A percentile compares a stretch with the other conserved stretches of the same genome.
These are phyloP conservation scores for Carcharodon carcharias DNA, from an alignment of 2,797 vertebrate genomes.

Conservation along the genomic window DNA sequence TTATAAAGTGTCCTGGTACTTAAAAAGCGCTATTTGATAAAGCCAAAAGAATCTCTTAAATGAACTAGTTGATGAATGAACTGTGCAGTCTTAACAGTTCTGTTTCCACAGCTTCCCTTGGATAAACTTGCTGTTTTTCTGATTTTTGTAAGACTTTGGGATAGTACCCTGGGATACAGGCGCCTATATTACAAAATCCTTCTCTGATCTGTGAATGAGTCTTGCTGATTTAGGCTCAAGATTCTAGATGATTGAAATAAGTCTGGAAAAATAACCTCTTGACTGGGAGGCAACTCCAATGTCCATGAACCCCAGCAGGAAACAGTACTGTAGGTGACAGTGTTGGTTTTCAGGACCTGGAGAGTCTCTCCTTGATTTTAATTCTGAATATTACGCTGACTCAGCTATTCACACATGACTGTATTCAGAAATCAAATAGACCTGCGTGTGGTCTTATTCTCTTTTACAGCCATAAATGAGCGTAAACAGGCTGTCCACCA, in stretches of 20 bases:
- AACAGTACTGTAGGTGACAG: background rate
- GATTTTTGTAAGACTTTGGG: background rate
- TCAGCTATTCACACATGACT: background rate
- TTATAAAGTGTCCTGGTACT: background rate
- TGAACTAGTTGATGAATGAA: background rate
- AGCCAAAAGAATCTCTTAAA: background rate
- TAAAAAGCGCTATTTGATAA: background rate
- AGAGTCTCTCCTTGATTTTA: background rate
- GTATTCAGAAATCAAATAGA: constrained; percentile 18
- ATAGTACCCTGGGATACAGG: background rate
- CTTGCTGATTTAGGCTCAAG: background rate
- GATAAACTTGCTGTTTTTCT: background rate
- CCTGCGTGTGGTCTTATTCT: background rate
- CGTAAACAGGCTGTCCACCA: constrained; percentile 9
- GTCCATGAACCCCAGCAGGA: background rate
- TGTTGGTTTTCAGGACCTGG: background rate
- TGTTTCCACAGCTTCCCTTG: background rate
- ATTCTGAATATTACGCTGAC: background rate
- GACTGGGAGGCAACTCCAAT: background rate
- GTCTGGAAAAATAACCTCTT: background rate
- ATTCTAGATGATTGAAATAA: background rate
- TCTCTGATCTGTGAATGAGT: background rate
- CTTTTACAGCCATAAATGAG: background rate
- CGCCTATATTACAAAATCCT: too few species aligned
- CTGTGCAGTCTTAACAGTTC: too few species aligned